Conservation (phyloP, 2,888 invertebrate genomes). For the Ophion ellenae region DNA sequence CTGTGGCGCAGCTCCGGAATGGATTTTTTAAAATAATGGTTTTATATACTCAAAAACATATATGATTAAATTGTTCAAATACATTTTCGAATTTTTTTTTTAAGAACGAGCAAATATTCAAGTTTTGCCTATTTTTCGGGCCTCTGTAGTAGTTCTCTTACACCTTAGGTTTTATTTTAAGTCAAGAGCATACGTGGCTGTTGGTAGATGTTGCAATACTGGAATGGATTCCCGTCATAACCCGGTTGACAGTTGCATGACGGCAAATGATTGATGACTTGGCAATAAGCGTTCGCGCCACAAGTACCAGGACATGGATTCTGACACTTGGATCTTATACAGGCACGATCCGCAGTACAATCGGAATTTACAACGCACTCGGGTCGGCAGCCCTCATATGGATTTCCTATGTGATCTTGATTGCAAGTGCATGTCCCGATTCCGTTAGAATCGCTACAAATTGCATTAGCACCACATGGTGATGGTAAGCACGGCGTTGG, state of each 20-base stretch:
- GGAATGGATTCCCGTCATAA: conserved; percentile 88
- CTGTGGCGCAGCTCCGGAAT: no score
- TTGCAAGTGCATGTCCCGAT: conserved; percentile 85
- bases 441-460: conserved; percentile 88
- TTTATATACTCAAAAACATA: no score
- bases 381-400: conserved; percentile 88
- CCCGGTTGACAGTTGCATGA: conserved; percentile 87
- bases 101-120: no score
- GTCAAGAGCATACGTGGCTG: conserved; percentile 79
- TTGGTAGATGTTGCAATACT: conserved; percentile 82
- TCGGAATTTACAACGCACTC: conserved; percentile 88
- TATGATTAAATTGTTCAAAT: no score
- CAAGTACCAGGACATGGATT: conserved; percentile 91
- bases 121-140: no score
- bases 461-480: conserved; percentile 93
- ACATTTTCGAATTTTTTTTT: no score
- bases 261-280: conserved; percentile 88
- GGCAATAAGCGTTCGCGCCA: conserved; percentile 88
- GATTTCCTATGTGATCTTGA: conserved; percentile 86
- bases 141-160: no score
- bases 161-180: no score
- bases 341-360: conserved; percentile 88
- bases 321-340: conserved; percentile 88
- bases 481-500: conserved; percentile 89
- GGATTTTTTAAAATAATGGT: no score